Conservation (phyloP, 30 jellyfish, hydroid and myxozoan species). For the Haliclystus octoradiatus region DNA sequence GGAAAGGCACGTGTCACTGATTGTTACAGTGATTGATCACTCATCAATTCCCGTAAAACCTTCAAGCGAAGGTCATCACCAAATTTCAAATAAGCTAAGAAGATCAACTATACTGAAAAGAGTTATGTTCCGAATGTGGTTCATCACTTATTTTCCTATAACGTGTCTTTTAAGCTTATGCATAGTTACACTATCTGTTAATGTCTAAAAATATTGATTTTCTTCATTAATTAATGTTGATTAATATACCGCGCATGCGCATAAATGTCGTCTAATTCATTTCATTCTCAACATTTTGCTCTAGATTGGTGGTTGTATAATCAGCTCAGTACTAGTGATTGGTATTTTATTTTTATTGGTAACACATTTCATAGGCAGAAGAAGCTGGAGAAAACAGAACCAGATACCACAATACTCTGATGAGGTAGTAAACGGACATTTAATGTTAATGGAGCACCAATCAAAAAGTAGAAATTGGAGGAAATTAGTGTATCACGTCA, state of each 20-base stretch:
- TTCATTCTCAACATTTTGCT: too few species aligned
- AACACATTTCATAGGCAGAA: conserved; percentile 44
- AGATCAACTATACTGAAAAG: too few species aligned
- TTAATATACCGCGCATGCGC: too few species aligned
- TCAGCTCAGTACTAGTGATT: conserved; percentile 23
- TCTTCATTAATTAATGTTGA: too few species aligned
- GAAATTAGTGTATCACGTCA: conserved; percentile 4
- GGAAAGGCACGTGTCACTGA: not conserved
- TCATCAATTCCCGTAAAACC: conserved; percentile 1
- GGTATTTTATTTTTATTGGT: conserved; percentile 39
- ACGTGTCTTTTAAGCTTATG: too few species aligned
- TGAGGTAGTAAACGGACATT: conserved; percentile 5
- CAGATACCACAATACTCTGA: conserved; percentile 12
- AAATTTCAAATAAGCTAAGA: not conserved
- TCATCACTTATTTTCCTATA: too few species aligned
- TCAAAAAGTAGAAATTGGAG: conserved; percentile 5
- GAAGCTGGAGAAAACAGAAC: conserved; percentile 42
- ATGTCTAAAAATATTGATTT: too few species aligned
- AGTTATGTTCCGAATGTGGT: too few species aligned
- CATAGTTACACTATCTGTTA: too few species aligned
- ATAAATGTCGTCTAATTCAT: too few species aligned
- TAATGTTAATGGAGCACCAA: conserved; percentile 5
- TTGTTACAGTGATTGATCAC: not conserved
- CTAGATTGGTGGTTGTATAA: conserved; percentile 63
- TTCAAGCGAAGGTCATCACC: conserved; percentile 1